Base-by-base conservation (phyloP, 2,797 vertebrate species). In the Pipistrellus pipistrellus region DNA sequence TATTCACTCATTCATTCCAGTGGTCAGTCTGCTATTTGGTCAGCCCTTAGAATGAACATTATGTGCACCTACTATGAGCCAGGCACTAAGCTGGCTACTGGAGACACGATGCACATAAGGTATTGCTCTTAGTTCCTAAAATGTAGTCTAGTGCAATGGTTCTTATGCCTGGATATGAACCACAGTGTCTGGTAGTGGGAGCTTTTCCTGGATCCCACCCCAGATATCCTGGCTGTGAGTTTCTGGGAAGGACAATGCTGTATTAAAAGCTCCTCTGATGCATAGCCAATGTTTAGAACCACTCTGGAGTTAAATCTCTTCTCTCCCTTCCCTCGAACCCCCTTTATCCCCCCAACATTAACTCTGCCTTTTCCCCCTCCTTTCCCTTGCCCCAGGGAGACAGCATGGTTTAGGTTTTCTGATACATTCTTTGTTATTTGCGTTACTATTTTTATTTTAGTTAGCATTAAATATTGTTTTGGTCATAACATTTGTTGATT, bases 381-480 rank as follows among this genome's bases (percentile, higher is more conserved):
- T 95, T 62, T 12, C n/a, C 14, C 86, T 55, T 82, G 53, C 13
- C 25, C 38, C 5, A n/a, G 41, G 62, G 51, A 88, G 25, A 85
- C 9, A 78, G 32, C 25, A 32, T 25, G 27, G 32, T 85, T 66
- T 85, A 95, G 38, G 9, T 69, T 62, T 91, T 68, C 48, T n/a
- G 44, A 53, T 35, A 51, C 1, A 3, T 77, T 69, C 76, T 87
- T 62, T 77, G 51, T 68, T 92, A 48, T 81, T 92, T 90, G 46
- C 62, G 35, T 68, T 80, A n/a, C 20, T 83, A 64, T 32, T 94
- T 78, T 83, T 73, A 57, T 85, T 89, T 78, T 77, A 21, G 23
- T 53, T 81, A 68, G 35, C 35, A 21, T 90, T 83, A 87, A 68
- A n/a, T 51, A 87, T 30, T 77, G 13, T 53, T 96, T 94, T 64